Evolutionary conservation across 2,888 invertebrate genomes (phyloP).

Genomic region (Latrodectus elegans): DNA sequence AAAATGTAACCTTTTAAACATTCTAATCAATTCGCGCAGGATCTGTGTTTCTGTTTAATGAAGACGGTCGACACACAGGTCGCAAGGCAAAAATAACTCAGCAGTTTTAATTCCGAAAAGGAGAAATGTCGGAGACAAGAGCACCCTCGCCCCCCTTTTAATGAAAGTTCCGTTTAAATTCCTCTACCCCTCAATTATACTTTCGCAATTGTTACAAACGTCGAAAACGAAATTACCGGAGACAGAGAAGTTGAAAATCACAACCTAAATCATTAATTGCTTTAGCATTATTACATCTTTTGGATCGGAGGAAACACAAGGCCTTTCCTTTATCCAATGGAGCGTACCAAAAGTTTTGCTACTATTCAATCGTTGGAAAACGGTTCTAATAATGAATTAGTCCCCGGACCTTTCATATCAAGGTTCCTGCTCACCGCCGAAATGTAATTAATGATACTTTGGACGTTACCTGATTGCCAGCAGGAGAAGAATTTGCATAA

Average conservation of each 20-base stretch:
- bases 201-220: constrained; percentile 32
- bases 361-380: constrained; percentile 47
- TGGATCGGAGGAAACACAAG: background rate
- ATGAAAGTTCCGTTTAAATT: constrained; percentile 53
- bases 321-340: constrained; percentile 26
- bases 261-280: constrained; percentile 62
- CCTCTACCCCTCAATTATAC: constrained; percentile 47
- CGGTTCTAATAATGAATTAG: constrained; percentile 61
- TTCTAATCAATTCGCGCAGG: constrained; percentile 5
- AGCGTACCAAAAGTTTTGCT: constrained; percentile 23
- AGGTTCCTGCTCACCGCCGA: constrained; percentile 24
- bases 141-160: constrained; percentile 28
- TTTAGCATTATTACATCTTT: constrained; percentile 44
- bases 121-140: constrained; percentile 31
- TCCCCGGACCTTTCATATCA: constrained; percentile 59
- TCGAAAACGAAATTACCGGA: constrained; percentile 59
- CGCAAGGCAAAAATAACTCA: constrained; percentile 16
- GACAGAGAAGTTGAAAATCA: constrained; percentile 55
- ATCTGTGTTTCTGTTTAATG: constrained; percentile 23
- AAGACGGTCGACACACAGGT: constrained; percentile 17
- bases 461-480: constrained; percentile 64
- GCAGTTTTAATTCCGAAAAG: constrained; percentile 38
- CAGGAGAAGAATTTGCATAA: constrained; percentile 61
- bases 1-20: background rate
- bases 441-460: constrained; percentile 67